phyloP scores from a whole-genome alignment of 2,797 vertebrate species.

The Syngnathus rostellatus region DNA sequence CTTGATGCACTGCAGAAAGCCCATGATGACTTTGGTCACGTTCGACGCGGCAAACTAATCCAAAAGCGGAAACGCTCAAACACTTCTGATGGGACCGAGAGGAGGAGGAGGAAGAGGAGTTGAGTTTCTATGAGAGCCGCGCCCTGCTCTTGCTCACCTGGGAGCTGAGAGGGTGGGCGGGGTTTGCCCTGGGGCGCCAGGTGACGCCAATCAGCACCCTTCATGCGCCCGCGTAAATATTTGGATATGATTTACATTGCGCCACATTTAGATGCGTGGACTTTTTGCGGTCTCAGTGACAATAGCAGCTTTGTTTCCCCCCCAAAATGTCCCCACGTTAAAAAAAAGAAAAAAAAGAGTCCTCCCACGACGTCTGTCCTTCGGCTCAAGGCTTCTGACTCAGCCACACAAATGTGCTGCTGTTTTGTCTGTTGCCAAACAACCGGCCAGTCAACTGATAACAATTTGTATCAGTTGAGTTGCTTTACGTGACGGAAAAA shows the following conservation, averaged over 20 bases:
- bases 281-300: background rate
- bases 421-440: too few species aligned
- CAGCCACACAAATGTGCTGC: too few species aligned
- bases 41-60: background rate
- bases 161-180: background rate
- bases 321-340: too few species aligned
- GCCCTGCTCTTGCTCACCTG: background rate
- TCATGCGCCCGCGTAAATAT: background rate
- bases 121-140: background rate
- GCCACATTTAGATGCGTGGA: background rate
- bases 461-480: too few species aligned
- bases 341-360: too few species aligned
- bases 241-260: background rate
- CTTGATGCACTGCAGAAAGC: slow-evolving; percentile 51
- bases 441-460: too few species aligned
- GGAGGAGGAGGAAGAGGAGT: background rate
- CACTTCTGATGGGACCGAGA: background rate
- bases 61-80: background rate
- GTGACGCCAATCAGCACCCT: slow-evolving; percentile 16
- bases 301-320: background rate
- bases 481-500: too few species aligned
- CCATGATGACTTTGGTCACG: slow-evolving; percentile 32
- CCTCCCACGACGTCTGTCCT: too few species aligned
- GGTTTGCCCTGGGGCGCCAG: slow-evolving; percentile 15
- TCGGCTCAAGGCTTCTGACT: too few species aligned